Evolutionary conservation across 1,140 invertebrate genomes (phyloP).

Genomic region (Phthorimaea operculella): DNA sequence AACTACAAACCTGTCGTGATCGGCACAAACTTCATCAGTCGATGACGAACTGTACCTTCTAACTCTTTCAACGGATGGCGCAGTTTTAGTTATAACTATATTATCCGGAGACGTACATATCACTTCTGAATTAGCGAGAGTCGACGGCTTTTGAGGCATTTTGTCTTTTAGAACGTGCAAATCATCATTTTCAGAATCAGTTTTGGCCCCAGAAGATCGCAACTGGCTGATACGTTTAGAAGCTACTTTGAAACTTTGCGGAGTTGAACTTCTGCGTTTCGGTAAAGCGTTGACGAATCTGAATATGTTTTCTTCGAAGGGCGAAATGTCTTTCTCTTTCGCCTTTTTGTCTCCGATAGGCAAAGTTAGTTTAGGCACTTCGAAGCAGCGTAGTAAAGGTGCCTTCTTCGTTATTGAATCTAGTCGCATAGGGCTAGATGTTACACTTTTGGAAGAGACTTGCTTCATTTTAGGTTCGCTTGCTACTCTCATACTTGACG

Average conservation of each 20-base stretch:
- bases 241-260: constrained; percentile 26
- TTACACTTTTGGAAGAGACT: constrained; percentile 29
- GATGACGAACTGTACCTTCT: constrained; percentile 26
- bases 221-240: constrained; percentile 33
- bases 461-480: constrained; percentile 2
- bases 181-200: constrained; percentile 49
- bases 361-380: constrained; percentile 33
- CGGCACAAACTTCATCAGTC: constrained; percentile 18
- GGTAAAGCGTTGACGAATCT: constrained; percentile 34
- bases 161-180: constrained; percentile 11
- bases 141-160: constrained; percentile 12
- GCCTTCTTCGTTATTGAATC: constrained; percentile 25
- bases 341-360: constrained; percentile 18
- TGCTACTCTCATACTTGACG: constrained; percentile 14
- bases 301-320: constrained; percentile 38
- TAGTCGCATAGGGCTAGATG: constrained; percentile 36
- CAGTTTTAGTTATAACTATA: constrained; percentile 51
- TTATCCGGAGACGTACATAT: constrained; percentile 43
- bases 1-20: neutral
- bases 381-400: constrained; percentile 42
- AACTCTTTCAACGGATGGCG: constrained; percentile 46
- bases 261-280: constrained; percentile 50
- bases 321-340: constrained; percentile 17
- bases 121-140: constrained; percentile 19
- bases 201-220: constrained; percentile 33